Percentiles rank a stretch among this genome's conserved stretches.
Evolutionary conservation across 2,113 vertebrate genomes (phyloP).

Genomic region (Aythya baeri): DNA sequence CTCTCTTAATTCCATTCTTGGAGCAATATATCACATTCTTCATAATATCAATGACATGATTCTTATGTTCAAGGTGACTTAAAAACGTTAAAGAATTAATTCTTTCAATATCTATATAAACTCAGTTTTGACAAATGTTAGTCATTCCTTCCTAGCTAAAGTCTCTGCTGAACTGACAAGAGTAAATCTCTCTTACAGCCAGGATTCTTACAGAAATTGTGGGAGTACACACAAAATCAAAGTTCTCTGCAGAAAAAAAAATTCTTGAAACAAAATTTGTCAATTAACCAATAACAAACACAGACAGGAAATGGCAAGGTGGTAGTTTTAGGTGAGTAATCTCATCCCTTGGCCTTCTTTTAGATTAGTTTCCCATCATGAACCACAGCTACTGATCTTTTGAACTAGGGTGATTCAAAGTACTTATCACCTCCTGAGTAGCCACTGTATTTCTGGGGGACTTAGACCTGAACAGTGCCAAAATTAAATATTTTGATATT

Average conservation of each 20-base stretch:
- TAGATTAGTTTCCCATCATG: neutral
- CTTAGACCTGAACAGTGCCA: neutral
- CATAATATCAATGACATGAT: neutral
- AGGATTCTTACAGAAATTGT: rapidly evolving
- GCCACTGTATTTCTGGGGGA: neutral
- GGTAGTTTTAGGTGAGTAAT: neutral
- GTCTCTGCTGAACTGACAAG: neutral
- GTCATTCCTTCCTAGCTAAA: neutral
- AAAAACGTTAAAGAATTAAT: neutral
- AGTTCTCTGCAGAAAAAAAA: neutral
- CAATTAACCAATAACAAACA: neutral
- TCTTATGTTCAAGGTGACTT: slow-evolving; percentile 2
- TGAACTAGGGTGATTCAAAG: neutral
- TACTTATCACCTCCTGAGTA: neutral
- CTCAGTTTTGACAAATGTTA: neutral
- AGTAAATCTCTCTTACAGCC: neutral
- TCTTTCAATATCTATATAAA: neutral
- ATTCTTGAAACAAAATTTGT: neutral
- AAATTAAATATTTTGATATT: neutral
- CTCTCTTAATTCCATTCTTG: neutral
- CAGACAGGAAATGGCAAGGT: neutral
- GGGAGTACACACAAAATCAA: neutral
- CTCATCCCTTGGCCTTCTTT: neutral
- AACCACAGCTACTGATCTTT: neutral
- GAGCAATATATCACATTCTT: neutral